Evolutionary conservation across 1,140 invertebrate genomes (phyloP), one percentile per base, ranked within the genome.

Genomic region (Alviniconcha marisindica): DNA sequence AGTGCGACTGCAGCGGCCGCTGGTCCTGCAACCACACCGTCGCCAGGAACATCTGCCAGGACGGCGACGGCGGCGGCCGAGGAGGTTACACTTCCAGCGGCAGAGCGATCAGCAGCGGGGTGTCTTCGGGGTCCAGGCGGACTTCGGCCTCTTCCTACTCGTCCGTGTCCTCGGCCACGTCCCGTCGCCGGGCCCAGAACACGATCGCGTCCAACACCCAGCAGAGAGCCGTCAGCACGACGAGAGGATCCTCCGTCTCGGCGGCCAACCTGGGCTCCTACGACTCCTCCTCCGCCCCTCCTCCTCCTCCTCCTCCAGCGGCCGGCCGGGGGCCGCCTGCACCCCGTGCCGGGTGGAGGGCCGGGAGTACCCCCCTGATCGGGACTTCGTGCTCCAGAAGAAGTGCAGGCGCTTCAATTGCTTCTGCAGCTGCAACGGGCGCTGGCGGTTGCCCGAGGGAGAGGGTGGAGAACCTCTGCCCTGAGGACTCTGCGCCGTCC

Each of bases 11-110:
- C 21, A 73, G 85, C 63, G 89, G 89, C 0, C 73, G 78, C 0
- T 90, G 85, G 85, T 66, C 44, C 2, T 89, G 88, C 71, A 83
- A 87, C 31, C 54, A 80, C 54, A 84, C 83, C 51, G 77, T 80
- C 12, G 85, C 80, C 51, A 82, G 82, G 33, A 84, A 89, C 36
- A 78, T 86, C 24, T 86, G 85, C 44, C 76, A 81, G 48, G 44
- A 40, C 36, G 79, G 77, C 28, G 83, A 86, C 48, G 56, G 63
- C 15, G 42, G 21, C 73, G 15, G 54, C 78, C n/a, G n/a, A n/a
- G n/a, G n/a, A n/a, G n/a, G n/a, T n/a, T n/a, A n/a, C n/a, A n/a
- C n/a, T n/a, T 21, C 71, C 84, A 31, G 66, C 71, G 0, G 66
- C 18, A 14, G 84, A 81, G n/a, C 7, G 24, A 18, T 28, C 18